Conservation (phyloP, 2,888 invertebrate species). For the Polymixis lichenea region DNA sequence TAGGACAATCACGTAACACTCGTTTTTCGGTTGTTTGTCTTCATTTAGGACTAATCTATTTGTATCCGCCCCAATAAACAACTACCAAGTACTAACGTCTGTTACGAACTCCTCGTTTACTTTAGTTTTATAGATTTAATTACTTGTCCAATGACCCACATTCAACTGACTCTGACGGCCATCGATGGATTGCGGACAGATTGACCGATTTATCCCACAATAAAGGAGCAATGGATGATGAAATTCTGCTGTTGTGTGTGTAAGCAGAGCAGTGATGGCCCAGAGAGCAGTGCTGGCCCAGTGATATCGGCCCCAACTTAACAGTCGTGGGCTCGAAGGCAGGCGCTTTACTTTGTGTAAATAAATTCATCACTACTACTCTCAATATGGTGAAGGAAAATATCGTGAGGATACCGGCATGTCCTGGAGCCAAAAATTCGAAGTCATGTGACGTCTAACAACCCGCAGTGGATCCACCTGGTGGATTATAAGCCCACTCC, state of each 20-base stretch:
- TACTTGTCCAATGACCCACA: slow-evolving; percentile 39
- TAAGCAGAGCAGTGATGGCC: no score
- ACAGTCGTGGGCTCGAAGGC: no score
- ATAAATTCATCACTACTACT: no score
- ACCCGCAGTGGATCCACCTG: no score
- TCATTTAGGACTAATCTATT: slow-evolving; percentile 44
- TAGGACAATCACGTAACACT: slow-evolving; percentile 4
- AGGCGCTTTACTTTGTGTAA: no score
- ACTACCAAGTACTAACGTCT: slow-evolving; percentile 8
- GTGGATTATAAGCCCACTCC: no score
- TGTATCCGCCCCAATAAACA: slow-evolving; percentile 31
- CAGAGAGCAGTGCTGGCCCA: no score
- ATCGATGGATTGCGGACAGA: slow-evolving; percentile 26
- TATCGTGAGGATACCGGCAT: no score
- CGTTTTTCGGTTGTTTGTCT: slow-evolving; percentile 22
- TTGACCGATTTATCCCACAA: not conserved
- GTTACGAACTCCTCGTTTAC: slow-evolving; percentile 25
- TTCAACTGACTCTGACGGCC: slow-evolving; percentile 3
- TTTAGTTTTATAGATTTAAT: slow-evolving; percentile 52
- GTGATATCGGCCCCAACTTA: no score
- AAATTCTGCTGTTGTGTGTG: not conserved
- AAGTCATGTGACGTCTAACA: no score
- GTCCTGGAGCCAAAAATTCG: no score
- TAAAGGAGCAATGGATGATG: not conserved
- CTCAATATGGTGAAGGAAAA: no score